phyloP scores from a whole-genome alignment of 2,888 invertebrate species.

The Odiellus spinosus region DNA sequence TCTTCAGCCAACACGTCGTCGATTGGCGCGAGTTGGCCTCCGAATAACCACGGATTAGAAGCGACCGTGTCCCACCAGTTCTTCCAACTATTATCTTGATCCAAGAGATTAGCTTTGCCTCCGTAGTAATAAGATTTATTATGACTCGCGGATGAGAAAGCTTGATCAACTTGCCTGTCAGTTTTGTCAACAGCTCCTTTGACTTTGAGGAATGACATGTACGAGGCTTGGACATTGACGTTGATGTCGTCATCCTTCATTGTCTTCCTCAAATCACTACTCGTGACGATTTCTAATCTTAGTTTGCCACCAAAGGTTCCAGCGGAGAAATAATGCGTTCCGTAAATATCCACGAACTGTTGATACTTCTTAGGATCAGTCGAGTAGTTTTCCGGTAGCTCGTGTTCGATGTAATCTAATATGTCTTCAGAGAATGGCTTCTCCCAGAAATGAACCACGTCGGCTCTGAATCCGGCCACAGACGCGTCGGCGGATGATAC shows the following conservation, averaged over 20 bases:
- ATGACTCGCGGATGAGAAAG: neutral
- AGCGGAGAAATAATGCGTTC: conserved; percentile 7
- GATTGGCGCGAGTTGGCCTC: conserved; percentile 5
- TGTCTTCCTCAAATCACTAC: neutral
- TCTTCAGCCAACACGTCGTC: too few species aligned
- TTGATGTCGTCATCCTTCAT: conserved; percentile 4
- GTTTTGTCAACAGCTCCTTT: neutral
- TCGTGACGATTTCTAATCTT: conserved; percentile 2
- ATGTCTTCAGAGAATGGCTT: conserved; percentile 1
- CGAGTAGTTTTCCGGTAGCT: conserved; percentile 2
- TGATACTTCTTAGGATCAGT: conserved; percentile 3
- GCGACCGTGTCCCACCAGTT: conserved; percentile 6
- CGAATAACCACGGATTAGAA: conserved; percentile 8
- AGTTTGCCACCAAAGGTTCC: conserved; percentile 7
- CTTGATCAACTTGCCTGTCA: neutral
- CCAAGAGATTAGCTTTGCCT: conserved; percentile 6
- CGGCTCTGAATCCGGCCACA: neutral
- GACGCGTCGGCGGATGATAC: neutral
- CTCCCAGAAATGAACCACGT: neutral
- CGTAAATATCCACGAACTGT: conserved; percentile 8
- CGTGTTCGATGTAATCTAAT: neutral
- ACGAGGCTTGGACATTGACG: conserved; percentile 3
- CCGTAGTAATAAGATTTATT: conserved; percentile 3
- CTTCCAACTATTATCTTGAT: conserved; percentile 2
- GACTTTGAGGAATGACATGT: conserved; percentile 2